Evolutionary conservation across 92 coral and sea anemone genomes (phyloP).

Genomic region (Porites evermanni): DNA sequence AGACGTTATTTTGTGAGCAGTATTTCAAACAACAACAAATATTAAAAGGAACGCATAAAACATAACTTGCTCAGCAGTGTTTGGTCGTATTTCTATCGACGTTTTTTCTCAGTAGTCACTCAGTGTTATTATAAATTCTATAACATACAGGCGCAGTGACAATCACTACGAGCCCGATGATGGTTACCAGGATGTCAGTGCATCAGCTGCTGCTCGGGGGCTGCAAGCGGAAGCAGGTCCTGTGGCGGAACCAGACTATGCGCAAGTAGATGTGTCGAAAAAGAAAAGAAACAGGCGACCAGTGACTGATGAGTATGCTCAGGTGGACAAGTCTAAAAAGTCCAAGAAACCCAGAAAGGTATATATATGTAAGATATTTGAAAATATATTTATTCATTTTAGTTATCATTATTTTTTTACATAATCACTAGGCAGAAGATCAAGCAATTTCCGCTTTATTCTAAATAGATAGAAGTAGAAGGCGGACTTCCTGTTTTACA

Average conservation of each 20-base stretch:
- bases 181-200: slow-evolving; percentile 17
- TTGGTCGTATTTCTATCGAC: neutral
- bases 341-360: slow-evolving; percentile 3
- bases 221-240: slow-evolving; percentile 1
- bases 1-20: too few relatives aligned
- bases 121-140: neutral
- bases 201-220: slow-evolving; percentile 5
- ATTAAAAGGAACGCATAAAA: too few relatives aligned
- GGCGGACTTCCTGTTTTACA: too few relatives aligned
- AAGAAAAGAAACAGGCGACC: slow-evolving; percentile 19
- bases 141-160: neutral
- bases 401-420: too few relatives aligned
- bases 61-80: too few relatives aligned
- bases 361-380: neutral
- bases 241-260: slow-evolving; percentile 16
- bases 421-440: too few relatives aligned
- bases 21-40: too few relatives aligned
- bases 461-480: too few relatives aligned
- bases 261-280: neutral
- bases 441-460: too few relatives aligned
- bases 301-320: slow-evolving; percentile 17
- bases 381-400: too few relatives aligned
- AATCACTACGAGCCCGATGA: slow-evolving; percentile 12
- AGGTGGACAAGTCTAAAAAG: slow-evolving; percentile 33
- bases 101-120: neutral